phyloP scores from a whole-genome alignment of 2,888 invertebrate genomes.

The Drosophila lutescens region DNA sequence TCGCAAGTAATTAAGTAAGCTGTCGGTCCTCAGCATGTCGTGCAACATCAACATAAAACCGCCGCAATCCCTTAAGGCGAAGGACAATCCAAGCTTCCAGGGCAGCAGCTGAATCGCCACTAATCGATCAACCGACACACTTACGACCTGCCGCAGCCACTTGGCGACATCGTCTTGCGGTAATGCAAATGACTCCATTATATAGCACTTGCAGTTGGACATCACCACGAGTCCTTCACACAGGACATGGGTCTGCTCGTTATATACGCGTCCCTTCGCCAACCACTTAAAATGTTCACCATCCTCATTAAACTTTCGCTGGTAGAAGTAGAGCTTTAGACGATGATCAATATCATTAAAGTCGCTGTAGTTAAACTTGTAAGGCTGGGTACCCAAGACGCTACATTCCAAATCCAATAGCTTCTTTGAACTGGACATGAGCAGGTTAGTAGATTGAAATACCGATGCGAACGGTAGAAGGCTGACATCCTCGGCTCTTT shows the following conservation, averaged over 20 bases:
- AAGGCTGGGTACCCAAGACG: conserved; percentile 65
- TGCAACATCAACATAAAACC: conserved; percentile 84
- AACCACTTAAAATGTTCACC: conserved; percentile 86
- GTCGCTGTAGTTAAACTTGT: conserved; percentile 86
- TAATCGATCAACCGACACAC: conserved; percentile 85
- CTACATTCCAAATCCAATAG: conserved; percentile 69
- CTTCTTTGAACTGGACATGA: conserved; percentile 83
- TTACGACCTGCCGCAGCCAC: conserved; percentile 85
- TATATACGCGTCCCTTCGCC: conserved; percentile 85
- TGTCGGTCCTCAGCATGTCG: conserved; percentile 85
- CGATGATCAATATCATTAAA: conserved; percentile 86
- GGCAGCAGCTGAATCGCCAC: conserved; percentile 85
- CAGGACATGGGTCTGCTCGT: conserved; percentile 82
- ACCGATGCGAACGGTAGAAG: conserved; percentile 81
- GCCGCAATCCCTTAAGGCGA: conserved; percentile 84
- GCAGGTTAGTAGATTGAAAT: conserved; percentile 85
- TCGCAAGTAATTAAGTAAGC: conserved; percentile 85
- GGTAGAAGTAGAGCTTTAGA: conserved; percentile 86
- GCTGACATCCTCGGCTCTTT: conserved; percentile 68
- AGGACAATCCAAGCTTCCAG: conserved; percentile 86
- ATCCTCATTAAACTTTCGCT: conserved; percentile 86
- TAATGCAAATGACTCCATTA: conserved; percentile 85
- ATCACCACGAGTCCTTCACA: conserved; percentile 85
- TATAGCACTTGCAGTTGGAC: conserved; percentile 85
- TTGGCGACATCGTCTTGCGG: conserved; percentile 86